Base-by-base conservation (phyloP, 2,888 invertebrate genomes). In the Drosophila neonasuta region DNA sequence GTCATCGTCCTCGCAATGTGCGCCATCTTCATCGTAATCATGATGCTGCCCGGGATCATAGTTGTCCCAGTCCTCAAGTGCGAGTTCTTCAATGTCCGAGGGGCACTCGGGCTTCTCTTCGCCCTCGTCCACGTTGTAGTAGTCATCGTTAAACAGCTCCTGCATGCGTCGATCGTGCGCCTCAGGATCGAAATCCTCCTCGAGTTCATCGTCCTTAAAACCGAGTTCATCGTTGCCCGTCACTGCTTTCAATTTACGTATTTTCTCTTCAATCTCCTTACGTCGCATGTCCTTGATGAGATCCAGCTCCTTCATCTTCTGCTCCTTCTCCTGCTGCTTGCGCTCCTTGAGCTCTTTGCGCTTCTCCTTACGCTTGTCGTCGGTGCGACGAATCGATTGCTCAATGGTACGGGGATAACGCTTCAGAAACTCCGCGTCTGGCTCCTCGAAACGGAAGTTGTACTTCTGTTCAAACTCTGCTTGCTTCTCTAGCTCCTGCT, bases 361-460 rank as follows among this genome's bases (percentile, higher is more conserved):
- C 86, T 97, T 96, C 41, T 94, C 91, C 68, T 96, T 93, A 57
- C 98, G 93, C 58, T 93, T 93, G 44, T 95, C 95, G 89, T 97
- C 96, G 67, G 94, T 95, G 32, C 94, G 94, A 5, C 99, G 93
- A 71, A 98, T 91, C 2, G 96, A 96, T 90, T 94, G 94, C 67
- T 95, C 94, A 89, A 99, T 94, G 0, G 96, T 97, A 73, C 99
- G 94, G 0, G 99, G 99, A 92, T 96, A 99, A 9, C 96, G 93
- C 92, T 97, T 97, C 15, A 96, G 95, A 91, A 95, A 98, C 79
- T 98, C 97, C 50, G 95, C 94, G 90, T 99, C 98, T 0, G 98
- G 99, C 90, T 99, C 98, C 90, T 99, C 98, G 90, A 95, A 99
- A 71, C 99, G 93, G 90, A 97, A 98, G 92, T 99, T 99, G 90